Evolutionary conservation across 2,888 invertebrate species (phyloP).

Genomic region (Drosophila suboccidentalis): DNA sequence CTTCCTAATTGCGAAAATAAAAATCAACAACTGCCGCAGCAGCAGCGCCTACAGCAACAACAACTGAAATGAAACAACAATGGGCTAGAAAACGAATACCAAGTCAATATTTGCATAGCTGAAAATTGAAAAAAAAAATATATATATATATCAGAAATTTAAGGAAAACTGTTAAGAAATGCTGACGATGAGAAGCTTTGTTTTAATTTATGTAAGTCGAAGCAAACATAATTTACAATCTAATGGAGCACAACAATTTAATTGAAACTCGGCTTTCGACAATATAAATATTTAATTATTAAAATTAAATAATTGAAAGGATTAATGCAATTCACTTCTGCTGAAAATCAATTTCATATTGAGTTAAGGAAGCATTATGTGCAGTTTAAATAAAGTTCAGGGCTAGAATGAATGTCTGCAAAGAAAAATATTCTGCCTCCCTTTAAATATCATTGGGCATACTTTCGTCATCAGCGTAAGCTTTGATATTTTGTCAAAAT

Average conservation of each 20-base stretch:
- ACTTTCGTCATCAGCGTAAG: not conserved
- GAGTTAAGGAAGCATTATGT: not conserved
- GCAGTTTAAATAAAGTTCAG: not conserved
- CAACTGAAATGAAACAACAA: conserved; percentile 32
- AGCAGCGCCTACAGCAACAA: conserved; percentile 30
- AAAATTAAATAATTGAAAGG: not conserved
- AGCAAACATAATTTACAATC: not conserved
- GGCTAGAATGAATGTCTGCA: not conserved
- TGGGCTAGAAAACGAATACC: conserved; percentile 28
- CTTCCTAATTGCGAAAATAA: conserved; percentile 80
- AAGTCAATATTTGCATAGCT: not conserved
- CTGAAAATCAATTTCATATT: too few relatives aligned
- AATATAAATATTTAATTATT: not conserved
- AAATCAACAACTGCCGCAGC: conserved; percentile 69
- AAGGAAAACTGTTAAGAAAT: not conserved
- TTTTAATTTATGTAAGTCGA: not conserved
- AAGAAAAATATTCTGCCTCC: not conserved
- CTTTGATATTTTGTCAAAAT: not conserved
- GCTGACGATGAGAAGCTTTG: not conserved
- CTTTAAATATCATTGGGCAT: not conserved
- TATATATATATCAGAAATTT: not conserved
- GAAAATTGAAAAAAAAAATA: not conserved
- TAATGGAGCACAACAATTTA: not conserved
- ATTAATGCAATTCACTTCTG: not conserved
- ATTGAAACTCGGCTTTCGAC: not conserved